phyloP scores from a whole-genome alignment of 2,113 vertebrate genomes.

The Danio rerio region DNA sequence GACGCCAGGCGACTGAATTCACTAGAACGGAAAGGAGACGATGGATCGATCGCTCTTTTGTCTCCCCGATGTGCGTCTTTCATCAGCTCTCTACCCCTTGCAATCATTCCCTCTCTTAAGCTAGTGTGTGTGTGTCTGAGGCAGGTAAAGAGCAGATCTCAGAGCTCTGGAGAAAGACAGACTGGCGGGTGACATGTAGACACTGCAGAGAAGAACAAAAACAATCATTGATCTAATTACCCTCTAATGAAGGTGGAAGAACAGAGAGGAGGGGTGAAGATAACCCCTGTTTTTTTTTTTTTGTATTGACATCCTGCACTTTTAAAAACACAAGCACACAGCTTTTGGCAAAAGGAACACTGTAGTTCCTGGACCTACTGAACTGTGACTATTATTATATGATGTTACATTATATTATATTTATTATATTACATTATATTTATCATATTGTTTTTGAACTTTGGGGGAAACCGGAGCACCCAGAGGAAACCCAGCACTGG shows the following conservation, averaged over 20 bases:
- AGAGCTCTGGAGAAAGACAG: slow-evolving; percentile 6
- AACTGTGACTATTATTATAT: too few relatives aligned
- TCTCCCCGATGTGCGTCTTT: slow-evolving; percentile 19
- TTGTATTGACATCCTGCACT: background rate
- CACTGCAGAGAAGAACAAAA: slow-evolving; percentile 60
- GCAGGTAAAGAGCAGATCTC: slow-evolving; percentile 40
- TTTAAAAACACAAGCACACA: background rate
- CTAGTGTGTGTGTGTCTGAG: slow-evolving; percentile 9
- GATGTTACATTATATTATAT: too few relatives aligned
- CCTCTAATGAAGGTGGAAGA: slow-evolving; percentile 72
- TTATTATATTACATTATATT: too few relatives aligned
- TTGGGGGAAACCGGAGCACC: too few relatives aligned
- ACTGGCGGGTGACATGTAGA: slow-evolving; percentile 74
- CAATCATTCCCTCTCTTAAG: background rate
- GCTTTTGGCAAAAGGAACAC: too few relatives aligned
- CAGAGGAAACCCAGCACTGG: too few relatives aligned
- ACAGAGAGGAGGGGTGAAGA: slow-evolving; percentile 60
- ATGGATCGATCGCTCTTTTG: slow-evolving; percentile 41
- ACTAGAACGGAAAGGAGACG: slow-evolving; percentile 6
- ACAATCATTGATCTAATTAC: slow-evolving; percentile 73
- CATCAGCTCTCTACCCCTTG: background rate
- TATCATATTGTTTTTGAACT: too few relatives aligned
- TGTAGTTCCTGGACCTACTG: too few relatives aligned
- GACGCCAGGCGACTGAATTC: slow-evolving; percentile 18
- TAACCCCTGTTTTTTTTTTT: background rate